phyloP scores from a whole-genome alignment of 2,113 vertebrate genomes.

The Speoplatyrhinus poulsoni region DNA sequence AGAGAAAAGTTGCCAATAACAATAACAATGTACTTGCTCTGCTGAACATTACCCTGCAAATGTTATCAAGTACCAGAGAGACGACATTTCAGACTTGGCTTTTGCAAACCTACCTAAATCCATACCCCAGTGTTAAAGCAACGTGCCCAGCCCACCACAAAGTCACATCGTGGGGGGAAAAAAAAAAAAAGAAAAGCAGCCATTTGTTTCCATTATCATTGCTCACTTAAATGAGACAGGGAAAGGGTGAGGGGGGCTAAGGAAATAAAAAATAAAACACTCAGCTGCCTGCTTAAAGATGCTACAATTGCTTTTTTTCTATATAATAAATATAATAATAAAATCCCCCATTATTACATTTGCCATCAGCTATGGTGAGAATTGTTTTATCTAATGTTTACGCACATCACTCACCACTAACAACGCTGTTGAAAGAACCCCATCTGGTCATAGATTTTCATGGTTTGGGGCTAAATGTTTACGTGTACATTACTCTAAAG shows the following conservation, averaged over 20 bases:
- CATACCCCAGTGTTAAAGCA: slow-evolving; percentile 35
- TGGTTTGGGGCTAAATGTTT: not conserved
- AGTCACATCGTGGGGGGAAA: slow-evolving; percentile 33
- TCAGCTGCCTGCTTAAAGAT: slow-evolving; percentile 77
- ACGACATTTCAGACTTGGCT: slow-evolving; percentile 34
- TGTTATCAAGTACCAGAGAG: slow-evolving; percentile 44
- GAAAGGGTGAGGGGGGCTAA: slow-evolving; percentile 9
- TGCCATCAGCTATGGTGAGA: slow-evolving; percentile 10
- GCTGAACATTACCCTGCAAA: not conserved
- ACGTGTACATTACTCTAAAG: not conserved
- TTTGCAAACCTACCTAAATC: slow-evolving; percentile 33
- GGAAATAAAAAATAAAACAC: slow-evolving; percentile 24
- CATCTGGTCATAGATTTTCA: not conserved
- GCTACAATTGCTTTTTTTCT: slow-evolving; percentile 74
- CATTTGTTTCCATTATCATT: slow-evolving; percentile 30
- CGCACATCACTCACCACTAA: not conserved
- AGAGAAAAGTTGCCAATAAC: not conserved
- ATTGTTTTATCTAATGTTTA: too few species aligned
- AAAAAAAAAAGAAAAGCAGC: slow-evolving; percentile 47
- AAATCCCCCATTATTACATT: slow-evolving; percentile 22
- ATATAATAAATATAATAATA: slow-evolving; percentile 12
- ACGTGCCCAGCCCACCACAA: slow-evolving; percentile 1
- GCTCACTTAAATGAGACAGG: slow-evolving; percentile 19
- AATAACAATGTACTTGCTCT: not conserved
- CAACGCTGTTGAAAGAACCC: slow-evolving; percentile 9